Evolutionary conservation across 2,797 vertebrate genomes (phyloP).

Genomic region (Myripristis jacobus): DNA sequence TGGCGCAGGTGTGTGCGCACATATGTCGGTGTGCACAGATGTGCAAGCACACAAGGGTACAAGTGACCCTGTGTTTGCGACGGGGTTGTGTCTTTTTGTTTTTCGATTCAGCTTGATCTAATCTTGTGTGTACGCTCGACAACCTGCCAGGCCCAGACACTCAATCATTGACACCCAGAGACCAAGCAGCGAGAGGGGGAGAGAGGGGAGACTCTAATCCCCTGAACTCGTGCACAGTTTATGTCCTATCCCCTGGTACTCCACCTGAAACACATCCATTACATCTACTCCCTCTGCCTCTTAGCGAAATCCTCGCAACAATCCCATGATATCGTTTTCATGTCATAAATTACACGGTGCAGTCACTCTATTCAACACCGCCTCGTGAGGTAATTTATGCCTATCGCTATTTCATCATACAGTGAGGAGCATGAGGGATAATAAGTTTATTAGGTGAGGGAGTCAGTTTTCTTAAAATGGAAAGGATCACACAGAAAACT

Average conservation of each 20-base stretch:
- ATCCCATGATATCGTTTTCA: conserved; percentile 42
- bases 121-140: conserved; percentile 20
- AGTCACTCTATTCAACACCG: conserved; percentile 18
- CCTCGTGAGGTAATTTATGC: conserved; percentile 32
- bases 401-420: conserved; percentile 25
- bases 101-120: conserved; percentile 28
- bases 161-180: conserved; percentile 41
- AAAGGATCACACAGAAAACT: conserved; percentile 27
- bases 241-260: conserved; percentile 24
- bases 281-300: conserved; percentile 17
- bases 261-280: conserved; percentile 55
- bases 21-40: not conserved
- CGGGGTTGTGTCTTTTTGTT: conserved; percentile 3
- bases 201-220: conserved; percentile 22
- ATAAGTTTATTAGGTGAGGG: conserved; percentile 2
- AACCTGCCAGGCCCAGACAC: conserved; percentile 18
- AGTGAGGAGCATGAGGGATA: conserved; percentile 28
- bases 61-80: not conserved
- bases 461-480: conserved; percentile 8
- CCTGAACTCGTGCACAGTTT: conserved; percentile 33
- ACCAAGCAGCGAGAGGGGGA: conserved; percentile 11
- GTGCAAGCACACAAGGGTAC: not conserved
- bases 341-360: conserved; percentile 25
- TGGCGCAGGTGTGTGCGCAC: conserved; percentile 1
- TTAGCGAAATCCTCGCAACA: conserved; percentile 29